phyloP scores from a whole-genome alignment of 1,140 invertebrate genomes.

The Ceratosolen fusciceps region DNA sequence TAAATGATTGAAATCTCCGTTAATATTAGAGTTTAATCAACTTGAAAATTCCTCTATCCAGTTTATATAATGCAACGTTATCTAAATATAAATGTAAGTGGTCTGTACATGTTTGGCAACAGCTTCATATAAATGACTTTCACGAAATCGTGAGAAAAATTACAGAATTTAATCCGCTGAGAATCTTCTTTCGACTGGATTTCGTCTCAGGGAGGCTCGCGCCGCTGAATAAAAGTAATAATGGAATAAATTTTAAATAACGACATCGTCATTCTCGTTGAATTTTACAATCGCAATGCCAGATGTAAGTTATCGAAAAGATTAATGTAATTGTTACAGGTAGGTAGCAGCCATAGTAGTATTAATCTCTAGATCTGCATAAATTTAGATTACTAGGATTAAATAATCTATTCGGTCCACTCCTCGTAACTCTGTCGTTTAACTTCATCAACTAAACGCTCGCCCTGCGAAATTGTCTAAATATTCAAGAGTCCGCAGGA shows the following conservation, averaged over 20 bases:
- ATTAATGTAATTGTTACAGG: conserved; percentile 6
- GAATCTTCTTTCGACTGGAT: neutral
- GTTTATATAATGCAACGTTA: neutral
- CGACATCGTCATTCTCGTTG: neutral
- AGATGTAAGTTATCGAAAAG: conserved; percentile 21
- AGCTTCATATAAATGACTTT: conserved; percentile 1
- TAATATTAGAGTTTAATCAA: conserved; percentile 4
- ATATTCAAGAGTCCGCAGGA: conserved; percentile 21
- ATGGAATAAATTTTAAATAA: neutral
- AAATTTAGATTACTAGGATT: conserved; percentile 30
- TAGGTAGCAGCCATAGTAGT: conserved; percentile 17
- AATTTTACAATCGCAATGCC: conserved; percentile 7
- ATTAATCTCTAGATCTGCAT: conserved; percentile 25
- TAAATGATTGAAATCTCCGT: conserved; percentile 4
- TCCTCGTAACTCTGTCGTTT: neutral
- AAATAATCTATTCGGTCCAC: neutral
- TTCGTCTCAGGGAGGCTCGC: neutral
- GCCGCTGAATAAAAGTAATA: neutral
- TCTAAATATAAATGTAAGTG: neutral
- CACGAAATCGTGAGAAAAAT: conserved; percentile 3
- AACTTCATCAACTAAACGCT: conserved; percentile 24
- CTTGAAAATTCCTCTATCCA: neutral
- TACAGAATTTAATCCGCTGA: conserved; percentile 2
- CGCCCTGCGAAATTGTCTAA: conserved; percentile 20
- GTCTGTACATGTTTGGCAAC: neutral